Conservation (phyloP, 1,140 invertebrate genomes). For the Papilio helenus region DNA sequence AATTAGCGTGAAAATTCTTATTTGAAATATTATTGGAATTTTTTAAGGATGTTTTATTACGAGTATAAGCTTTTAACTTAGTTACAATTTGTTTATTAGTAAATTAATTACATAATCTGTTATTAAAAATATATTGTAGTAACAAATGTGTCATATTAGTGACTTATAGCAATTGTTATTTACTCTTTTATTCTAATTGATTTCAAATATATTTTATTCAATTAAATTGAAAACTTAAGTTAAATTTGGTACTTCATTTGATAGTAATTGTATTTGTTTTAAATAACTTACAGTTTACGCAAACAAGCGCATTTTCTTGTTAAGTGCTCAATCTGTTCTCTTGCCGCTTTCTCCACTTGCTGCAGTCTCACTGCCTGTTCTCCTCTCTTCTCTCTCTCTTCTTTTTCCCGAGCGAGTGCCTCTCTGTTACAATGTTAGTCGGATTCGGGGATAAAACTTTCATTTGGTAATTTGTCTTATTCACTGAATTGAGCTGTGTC, state of each 20-base stretch:
- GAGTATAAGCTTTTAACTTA: neutral
- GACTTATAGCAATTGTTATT: neutral
- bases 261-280: neutral
- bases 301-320: constrained; percentile 80
- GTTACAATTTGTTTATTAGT: neutral
- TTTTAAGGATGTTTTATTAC: no score
- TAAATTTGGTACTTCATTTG: neutral
- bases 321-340: constrained; percentile 79
- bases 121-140: neutral
- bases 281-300: constrained; percentile 78
- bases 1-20: neutral
- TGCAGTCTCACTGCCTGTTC: constrained; percentile 66
- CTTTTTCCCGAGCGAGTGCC: constrained; percentile 73
- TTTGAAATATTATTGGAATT: no score
- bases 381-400: constrained; percentile 66
- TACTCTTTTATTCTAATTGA: neutral
- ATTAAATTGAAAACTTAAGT: no score
- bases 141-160: neutral
- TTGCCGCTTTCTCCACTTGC: constrained; percentile 59
- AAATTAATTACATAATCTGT: neutral
- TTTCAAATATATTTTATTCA: neutral
- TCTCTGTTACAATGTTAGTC: constrained; percentile 72
- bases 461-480: constrained; percentile 38
- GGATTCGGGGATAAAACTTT: constrained; percentile 52
- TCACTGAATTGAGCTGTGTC: constrained; percentile 8